Evolutionary conservation across 2,113 vertebrate species (phyloP).

Genomic region (Pipra filicauda): DNA sequence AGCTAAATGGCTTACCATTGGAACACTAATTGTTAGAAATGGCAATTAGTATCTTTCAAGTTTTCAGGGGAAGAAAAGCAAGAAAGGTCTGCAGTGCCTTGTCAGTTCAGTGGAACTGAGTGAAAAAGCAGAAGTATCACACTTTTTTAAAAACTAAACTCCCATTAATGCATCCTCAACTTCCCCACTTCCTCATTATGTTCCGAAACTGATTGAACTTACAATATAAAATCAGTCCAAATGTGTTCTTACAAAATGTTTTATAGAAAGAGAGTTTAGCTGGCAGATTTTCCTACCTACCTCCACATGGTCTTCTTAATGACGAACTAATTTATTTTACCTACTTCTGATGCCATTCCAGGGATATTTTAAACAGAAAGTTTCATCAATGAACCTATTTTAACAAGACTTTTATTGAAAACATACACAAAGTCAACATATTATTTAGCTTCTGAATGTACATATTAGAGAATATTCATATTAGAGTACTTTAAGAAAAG

Average conservation of each 20-base stretch:
- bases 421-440: slow-evolving; percentile 71
- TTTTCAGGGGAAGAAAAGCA: neutral
- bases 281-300: neutral
- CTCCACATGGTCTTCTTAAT: neutral
- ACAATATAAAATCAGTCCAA: neutral
- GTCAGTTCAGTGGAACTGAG: neutral
- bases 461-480: slow-evolving; percentile 49
- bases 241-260: neutral
- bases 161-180: neutral
- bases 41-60: neutral
- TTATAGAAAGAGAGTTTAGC: neutral
- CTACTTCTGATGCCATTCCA: neutral
- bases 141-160: neutral
- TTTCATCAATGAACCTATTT: slow-evolving; percentile 12
- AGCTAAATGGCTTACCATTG: neutral
- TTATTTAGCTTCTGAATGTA: slow-evolving; percentile 65
- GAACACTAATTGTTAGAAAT: neutral
- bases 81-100: neutral
- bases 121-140: neutral
- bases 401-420: slow-evolving; percentile 78
- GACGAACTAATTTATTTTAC: neutral
- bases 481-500: slow-evolving; percentile 65
- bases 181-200: neutral
- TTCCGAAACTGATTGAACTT: neutral
- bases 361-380: neutral